Conservation (phyloP, 2,113 vertebrate genomes). For the Oreochromis spilurus region DNA sequence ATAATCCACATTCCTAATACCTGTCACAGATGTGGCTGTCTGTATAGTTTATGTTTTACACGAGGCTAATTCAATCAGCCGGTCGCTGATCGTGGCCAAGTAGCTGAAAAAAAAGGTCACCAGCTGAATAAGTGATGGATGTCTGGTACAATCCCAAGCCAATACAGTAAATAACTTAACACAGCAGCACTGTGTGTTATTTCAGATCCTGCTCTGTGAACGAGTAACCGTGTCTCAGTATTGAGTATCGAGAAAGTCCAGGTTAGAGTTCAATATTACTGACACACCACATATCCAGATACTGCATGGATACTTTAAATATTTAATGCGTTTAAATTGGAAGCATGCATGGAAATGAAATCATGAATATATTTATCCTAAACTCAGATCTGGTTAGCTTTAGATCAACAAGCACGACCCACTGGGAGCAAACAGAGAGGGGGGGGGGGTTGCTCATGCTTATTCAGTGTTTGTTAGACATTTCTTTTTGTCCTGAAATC, state of each 20-base stretch:
- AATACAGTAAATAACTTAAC: neutral
- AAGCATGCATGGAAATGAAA: constrained; percentile 68
- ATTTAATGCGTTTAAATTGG: constrained; percentile 65
- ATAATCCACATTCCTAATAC: neutral
- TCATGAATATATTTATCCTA: constrained; percentile 70
- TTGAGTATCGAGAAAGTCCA: neutral
- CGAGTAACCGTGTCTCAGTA: neutral
- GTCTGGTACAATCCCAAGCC: neutral
- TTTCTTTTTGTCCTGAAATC: constrained; percentile 10
- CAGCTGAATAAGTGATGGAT: neutral
- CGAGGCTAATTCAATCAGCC: too few species aligned
- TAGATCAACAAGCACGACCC: constrained; percentile 57
- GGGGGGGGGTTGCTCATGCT: neutral
- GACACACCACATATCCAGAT: constrained; percentile 26
- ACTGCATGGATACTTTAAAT: constrained; percentile 43
- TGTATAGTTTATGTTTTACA: neutral
- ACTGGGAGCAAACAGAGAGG: neutral
- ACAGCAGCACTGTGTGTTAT: neutral
- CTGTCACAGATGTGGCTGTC: neutral
- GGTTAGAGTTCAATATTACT: constrained; percentile 35
- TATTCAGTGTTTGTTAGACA: constrained; percentile 10
- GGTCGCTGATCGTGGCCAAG: neutral
- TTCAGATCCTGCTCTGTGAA: neutral
- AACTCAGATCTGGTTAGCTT: constrained; percentile 38
- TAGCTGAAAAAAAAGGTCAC: neutral